Base-by-base conservation (phyloP, 1,140 invertebrate genomes). In the Microplitis mediator region DNA sequence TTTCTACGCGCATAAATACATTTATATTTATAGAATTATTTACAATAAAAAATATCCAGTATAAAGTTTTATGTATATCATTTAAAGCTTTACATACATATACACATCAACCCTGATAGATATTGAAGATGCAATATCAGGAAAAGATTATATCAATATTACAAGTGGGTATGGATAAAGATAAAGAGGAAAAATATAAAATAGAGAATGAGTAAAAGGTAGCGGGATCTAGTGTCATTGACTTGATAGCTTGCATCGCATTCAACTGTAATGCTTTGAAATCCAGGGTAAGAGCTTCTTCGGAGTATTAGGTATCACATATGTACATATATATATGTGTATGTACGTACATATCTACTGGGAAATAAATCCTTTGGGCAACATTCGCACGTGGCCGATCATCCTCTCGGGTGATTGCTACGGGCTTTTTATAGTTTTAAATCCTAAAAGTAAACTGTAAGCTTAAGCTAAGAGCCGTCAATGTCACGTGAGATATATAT, bases 351-450 rank as follows among this genome's bases (percentile, higher is more conserved):
- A 11, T 45, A 65, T 32, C 4, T 51, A 65, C 50, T 65, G 16
- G 45, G 45, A 39, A 8, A 65, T 65, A 23, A 65, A 65, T 65
- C 63, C 39, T 51, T 63, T 65, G 63, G 63, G 16, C 34, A 65
- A 65, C 36, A 65, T 50, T 65, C 11, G 45, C 63, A 50, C 63
- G 34, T 65, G 36, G 63, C 4, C 39, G 45, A 65, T 65, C 39
- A 36, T 50, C 63, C 13, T 16, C 52, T 54, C 52, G 58, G 63
- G 45, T 50, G 39, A 51, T 51, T 65, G 36, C n/a, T 23, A 58
- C 16, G 2, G 9, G 9, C 6, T 58, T 58, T 9, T 51, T 3
- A 9, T 4, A 16, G 5, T 39, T 16, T 51, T 3, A 23, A 50
- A 50, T 14, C 45, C 9, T 3, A n/a, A 5, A 35, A 14, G 31